Evolutionary conservation across 2,113 vertebrate genomes (phyloP).

Genomic region (Panurus biarmicus): DNA sequence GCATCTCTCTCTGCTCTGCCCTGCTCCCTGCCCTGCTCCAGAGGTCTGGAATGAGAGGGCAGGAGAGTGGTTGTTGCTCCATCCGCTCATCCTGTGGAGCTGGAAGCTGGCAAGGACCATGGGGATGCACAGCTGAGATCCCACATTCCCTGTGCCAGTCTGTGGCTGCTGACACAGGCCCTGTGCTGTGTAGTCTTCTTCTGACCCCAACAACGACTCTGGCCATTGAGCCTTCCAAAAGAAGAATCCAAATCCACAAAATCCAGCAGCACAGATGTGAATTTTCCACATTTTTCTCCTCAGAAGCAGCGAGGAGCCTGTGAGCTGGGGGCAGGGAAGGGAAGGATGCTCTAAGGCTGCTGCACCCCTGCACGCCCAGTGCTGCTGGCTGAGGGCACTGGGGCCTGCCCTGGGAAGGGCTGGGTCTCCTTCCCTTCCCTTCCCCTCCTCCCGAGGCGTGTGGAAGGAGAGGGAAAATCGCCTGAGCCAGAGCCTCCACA

Average conservation of each 20-base stretch:
- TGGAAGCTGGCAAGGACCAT: neutral
- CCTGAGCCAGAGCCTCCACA: neutral
- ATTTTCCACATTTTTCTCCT: neutral
- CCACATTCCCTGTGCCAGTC: neutral
- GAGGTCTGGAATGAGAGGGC: neutral
- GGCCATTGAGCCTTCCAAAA: neutral
- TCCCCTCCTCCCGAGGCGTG: neutral
- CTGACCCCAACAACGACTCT: neutral
- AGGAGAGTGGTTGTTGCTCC: neutral
- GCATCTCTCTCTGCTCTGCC: neutral
- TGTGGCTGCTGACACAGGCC: neutral
- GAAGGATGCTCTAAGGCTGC: neutral
- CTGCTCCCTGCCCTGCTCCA: neutral
- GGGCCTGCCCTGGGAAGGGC: neutral
- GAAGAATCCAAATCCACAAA: neutral
- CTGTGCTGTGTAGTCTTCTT: neutral
- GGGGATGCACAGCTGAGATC: neutral
- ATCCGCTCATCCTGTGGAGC: fast-evolving
- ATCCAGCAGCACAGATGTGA: neutral
- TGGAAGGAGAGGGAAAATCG: neutral
- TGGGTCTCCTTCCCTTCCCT: neutral
- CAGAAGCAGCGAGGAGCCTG: fast-evolving
- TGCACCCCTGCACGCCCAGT: fast-evolving
- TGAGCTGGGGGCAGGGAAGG: neutral
- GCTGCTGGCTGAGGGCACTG: neutral